phyloP scores from a whole-genome alignment of 2,888 invertebrate genomes.

The Tenthredo amoena region DNA sequence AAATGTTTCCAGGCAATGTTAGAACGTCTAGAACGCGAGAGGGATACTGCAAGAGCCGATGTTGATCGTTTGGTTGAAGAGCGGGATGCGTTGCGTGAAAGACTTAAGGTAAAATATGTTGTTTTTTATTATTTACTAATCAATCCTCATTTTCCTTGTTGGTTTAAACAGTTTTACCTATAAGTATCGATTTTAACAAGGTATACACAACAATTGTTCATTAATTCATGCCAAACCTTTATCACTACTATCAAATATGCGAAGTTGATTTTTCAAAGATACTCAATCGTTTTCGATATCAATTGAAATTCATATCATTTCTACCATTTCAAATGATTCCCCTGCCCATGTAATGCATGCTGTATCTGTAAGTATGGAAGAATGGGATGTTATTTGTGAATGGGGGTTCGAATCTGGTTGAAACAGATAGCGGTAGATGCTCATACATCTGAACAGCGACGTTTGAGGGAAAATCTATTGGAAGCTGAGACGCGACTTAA shows the following conservation, averaged over 20 bases:
- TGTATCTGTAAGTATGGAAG: constrained; percentile 19
- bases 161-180: constrained; percentile 32
- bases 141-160: constrained; percentile 54
- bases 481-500: constrained; percentile 79
- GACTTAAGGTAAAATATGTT: constrained; percentile 78
- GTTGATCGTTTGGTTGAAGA: constrained; percentile 82
- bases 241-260: neutral
- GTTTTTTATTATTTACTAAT: neutral
- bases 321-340: neutral
- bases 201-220: neutral
- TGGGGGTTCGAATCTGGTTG: constrained; percentile 56
- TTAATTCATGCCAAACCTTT: neutral
- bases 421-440: constrained; percentile 76
- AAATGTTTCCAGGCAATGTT: constrained; percentile 71
- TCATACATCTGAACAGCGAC: constrained; percentile 79
- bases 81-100: constrained; percentile 81
- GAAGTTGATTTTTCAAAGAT: neutral
- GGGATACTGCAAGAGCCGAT: constrained; percentile 80
- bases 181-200: neutral
- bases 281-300: neutral
- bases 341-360: constrained; percentile 16
- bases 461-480: constrained; percentile 78
- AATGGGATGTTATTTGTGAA: constrained; percentile 54
- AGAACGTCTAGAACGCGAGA: constrained; percentile 79
- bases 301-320: neutral